phyloP scores from a whole-genome alignment of 2,888 invertebrate species.

The Trachelus tabidus region DNA sequence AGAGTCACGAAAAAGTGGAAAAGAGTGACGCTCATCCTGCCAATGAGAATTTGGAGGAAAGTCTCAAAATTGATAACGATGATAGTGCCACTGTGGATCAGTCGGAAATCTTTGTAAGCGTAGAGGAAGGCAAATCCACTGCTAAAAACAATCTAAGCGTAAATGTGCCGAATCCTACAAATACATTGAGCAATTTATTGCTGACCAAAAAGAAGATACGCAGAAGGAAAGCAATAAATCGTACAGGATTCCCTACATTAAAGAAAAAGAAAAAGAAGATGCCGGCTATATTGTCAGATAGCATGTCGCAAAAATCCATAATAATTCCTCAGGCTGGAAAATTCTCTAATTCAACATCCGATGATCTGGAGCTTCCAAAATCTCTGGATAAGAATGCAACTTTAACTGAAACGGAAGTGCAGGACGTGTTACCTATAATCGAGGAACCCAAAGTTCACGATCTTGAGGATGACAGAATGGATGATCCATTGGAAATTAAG shows the following conservation, averaged over 20 bases:
- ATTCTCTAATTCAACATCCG: constrained; percentile 68
- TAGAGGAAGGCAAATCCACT: constrained; percentile 18
- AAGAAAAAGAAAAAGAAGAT: constrained; percentile 84
- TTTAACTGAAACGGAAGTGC: constrained; percentile 20
- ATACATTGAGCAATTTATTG: constrained; percentile 35
- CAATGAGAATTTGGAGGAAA: constrained; percentile 28
- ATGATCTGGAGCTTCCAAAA: constrained; percentile 66
- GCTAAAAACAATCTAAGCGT: constrained; percentile 26
- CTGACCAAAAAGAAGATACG: constrained; percentile 68
- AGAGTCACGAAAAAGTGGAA: constrained; percentile 50
- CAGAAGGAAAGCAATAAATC: constrained; percentile 82
- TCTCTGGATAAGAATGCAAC: constrained; percentile 54
- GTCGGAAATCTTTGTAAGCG: constrained; percentile 15
- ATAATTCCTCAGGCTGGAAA: constrained; percentile 50
- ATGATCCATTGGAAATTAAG: constrained; percentile 28
- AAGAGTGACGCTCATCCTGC: constrained; percentile 55
- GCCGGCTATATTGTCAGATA: constrained; percentile 22
- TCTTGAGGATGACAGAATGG: constrained; percentile 22
- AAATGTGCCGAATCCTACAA: constrained; percentile 34
- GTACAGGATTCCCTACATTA: constrained; percentile 88
- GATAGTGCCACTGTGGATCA: neutral
- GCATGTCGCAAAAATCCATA: constrained; percentile 3
- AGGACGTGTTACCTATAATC: constrained; percentile 32
- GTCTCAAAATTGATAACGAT: constrained; percentile 32
- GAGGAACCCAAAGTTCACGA: constrained; percentile 20